Conservation (phyloP, 1,140 invertebrate genomes). For the Phortica variegata region DNA sequence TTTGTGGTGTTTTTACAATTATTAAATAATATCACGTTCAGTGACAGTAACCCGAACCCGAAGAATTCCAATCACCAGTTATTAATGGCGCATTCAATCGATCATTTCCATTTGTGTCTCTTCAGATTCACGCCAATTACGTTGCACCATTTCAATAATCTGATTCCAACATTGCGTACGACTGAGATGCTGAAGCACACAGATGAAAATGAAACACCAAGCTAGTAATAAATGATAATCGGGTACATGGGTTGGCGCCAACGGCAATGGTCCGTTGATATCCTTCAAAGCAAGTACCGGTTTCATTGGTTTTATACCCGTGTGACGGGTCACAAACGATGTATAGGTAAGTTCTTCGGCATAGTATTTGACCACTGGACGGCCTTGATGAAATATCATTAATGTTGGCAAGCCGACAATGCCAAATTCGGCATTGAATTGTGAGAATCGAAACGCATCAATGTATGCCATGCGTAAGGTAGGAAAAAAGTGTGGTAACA, state of each 20-base stretch:
- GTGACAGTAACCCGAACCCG: too few species aligned
- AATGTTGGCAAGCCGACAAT: conserved; percentile 92
- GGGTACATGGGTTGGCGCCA: conserved; percentile 68
- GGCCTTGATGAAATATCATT: conserved; percentile 90
- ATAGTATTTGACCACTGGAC: conserved; percentile 84
- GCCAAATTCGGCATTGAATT: conserved; percentile 89
- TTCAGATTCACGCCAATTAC: conserved; percentile 88
- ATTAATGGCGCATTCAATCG: conserved; percentile 16
- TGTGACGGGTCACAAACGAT: conserved; percentile 79
- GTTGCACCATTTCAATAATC: conserved; percentile 80
- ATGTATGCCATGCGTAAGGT: conserved; percentile 85
- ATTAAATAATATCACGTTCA: too few species aligned
- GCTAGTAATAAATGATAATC: conserved; percentile 82
- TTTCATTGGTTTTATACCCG: conserved; percentile 66
- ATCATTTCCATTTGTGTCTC: conserved; percentile 72
- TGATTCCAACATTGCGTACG: conserved; percentile 77
- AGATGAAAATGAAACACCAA: conserved; percentile 83
- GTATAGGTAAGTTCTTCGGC: conserved; percentile 78
- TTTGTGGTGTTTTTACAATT: too few species aligned
- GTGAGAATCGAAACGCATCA: conserved; percentile 82
- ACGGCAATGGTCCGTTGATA: conserved; percentile 79
- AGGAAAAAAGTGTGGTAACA: conserved; percentile 77
- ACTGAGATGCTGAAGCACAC: conserved; percentile 73
- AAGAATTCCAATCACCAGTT: neutral
- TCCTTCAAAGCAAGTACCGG: conserved; percentile 75